phyloP scores from a whole-genome alignment of 2,113 vertebrate species.

The Alligator mississippiensis region DNA sequence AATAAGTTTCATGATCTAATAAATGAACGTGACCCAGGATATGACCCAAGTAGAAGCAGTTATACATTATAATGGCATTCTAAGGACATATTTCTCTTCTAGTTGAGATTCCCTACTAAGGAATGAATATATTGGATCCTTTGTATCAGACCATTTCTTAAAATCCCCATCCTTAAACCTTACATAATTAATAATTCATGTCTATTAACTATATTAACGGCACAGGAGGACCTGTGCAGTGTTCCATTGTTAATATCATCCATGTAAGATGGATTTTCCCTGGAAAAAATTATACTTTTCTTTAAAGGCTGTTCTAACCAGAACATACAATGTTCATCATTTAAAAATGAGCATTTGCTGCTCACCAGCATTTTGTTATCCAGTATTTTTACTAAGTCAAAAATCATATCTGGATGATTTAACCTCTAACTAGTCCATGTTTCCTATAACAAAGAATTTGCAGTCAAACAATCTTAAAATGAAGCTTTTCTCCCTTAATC shows the following conservation, averaged over 20 bases:
- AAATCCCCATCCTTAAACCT: background rate
- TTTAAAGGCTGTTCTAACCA: background rate
- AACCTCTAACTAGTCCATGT: background rate
- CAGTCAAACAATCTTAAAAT: background rate
- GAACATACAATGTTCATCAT: background rate
- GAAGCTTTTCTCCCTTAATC: background rate
- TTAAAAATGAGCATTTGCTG: background rate
- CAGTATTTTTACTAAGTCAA: rapidly evolving
- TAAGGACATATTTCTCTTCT: background rate
- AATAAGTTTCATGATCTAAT: background rate
- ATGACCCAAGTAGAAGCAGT: background rate
- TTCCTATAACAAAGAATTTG: background rate
- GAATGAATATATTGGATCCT: background rate
- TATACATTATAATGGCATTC: background rate
- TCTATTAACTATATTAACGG: background rate
- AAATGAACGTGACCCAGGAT: no score
- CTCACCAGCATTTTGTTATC: background rate
- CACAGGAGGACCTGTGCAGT: background rate
- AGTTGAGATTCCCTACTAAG: background rate
- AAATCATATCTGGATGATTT: background rate
- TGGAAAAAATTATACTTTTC: background rate
- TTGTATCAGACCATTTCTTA: background rate
- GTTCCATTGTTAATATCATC: background rate
- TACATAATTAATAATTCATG: background rate
- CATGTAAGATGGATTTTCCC: background rate